Conservation (phyloP, 2,797 vertebrate species). For the Cossypha dichroa region DNA sequence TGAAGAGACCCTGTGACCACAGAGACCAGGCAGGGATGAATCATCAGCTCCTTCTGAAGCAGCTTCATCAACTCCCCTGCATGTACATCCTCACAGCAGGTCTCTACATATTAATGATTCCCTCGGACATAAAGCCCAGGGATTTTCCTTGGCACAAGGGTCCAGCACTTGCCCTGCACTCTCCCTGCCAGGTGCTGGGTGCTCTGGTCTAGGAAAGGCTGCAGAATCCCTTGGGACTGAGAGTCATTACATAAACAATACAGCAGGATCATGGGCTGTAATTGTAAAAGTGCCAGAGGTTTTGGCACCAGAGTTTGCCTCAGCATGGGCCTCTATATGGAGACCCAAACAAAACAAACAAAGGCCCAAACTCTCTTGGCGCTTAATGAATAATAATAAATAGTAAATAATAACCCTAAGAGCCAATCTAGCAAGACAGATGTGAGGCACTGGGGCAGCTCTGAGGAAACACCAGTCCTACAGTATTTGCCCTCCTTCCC, state of each 20-base stretch:
- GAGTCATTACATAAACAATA: conserved; percentile 36
- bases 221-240: conserved; percentile 22
- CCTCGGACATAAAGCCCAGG: neutral
- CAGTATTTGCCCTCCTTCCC: neutral
- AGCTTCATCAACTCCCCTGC: neutral
- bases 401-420: conserved; percentile 23
- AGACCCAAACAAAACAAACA: conserved; percentile 64
- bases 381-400: conserved; percentile 51
- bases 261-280: conserved; percentile 13
- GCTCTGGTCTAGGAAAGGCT: neutral
- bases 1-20: neutral
- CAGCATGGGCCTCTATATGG: conserved; percentile 16
- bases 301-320: conserved; percentile 2
- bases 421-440: conserved; percentile 7
- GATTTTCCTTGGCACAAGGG: conserved; percentile 16
- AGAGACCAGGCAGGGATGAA: neutral
- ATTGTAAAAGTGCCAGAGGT: conserved; percentile 24
- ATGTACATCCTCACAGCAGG: neutral
- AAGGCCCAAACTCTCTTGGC: conserved; percentile 33
- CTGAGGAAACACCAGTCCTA: neutral
- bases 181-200: conserved; percentile 25
- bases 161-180: neutral
- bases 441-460: neutral
- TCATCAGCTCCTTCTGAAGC: neutral
- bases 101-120: neutral